phyloP scores from a whole-genome alignment of 2,797 vertebrate species.

The Phyllotis vaccarum region DNA sequence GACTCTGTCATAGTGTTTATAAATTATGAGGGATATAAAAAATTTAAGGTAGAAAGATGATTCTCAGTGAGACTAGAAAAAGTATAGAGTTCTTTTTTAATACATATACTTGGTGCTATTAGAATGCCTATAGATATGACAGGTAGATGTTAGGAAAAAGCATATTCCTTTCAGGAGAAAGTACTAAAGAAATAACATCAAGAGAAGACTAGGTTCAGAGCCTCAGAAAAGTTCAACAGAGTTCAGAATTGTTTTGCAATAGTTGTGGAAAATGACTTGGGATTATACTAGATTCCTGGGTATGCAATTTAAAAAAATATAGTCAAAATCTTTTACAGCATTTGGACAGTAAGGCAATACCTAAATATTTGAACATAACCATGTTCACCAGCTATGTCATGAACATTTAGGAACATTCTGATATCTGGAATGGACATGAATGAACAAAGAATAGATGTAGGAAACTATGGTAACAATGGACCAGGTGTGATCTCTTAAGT shows the following conservation, averaged over 20 bases:
- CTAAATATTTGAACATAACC: neutral
- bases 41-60: neutral
- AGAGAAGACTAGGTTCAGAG: neutral
- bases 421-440: neutral
- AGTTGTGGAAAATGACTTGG: neutral
- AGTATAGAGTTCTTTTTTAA: neutral
- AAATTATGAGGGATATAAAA: conserved; percentile 10
- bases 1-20: neutral
- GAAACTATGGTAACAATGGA: neutral
- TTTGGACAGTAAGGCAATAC: neutral
- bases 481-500: neutral
- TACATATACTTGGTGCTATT: neutral
- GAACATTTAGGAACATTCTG: neutral
- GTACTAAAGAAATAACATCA: neutral
- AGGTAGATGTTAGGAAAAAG: neutral
- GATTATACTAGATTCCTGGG: neutral
- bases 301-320: neutral
- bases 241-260: neutral
- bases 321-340: neutral
- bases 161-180: neutral
- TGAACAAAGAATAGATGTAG: neutral
- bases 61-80: neutral
- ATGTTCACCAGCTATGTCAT: neutral
- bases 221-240: neutral
- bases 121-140: neutral